These are phyloP conservation scores for Balearica regulorum DNA, from an alignment of 2,797 vertebrate species.

Conservation along the genomic window DNA sequence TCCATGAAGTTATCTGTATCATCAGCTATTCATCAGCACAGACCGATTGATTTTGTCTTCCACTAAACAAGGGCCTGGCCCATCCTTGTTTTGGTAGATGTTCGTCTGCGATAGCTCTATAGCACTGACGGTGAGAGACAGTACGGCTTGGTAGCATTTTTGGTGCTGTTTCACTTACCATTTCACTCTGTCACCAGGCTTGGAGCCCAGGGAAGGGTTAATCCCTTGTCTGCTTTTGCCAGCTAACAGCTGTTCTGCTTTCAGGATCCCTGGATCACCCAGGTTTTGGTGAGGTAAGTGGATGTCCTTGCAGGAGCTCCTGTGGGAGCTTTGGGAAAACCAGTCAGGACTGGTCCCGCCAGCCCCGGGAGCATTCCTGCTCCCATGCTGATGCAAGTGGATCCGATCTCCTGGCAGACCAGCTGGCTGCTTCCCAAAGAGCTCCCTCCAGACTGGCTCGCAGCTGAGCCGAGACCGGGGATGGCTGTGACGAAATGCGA, in stretches of 20 bases:
- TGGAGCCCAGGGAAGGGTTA: background rate
- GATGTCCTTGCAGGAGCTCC: constrained; percentile 31
- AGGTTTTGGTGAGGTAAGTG: constrained; percentile 9
- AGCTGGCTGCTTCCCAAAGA: constrained; percentile 9
- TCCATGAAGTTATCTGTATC: constrained; percentile 30
- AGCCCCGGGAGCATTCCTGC: constrained; percentile 39
- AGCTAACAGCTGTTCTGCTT: constrained; percentile 2
- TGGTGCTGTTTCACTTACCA: background rate
- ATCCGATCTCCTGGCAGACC: constrained; percentile 20
- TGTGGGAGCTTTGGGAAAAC: constrained; percentile 42
- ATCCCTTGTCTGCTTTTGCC: background rate
- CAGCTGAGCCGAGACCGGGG: background rate
- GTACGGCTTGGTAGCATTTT: fast-evolving
- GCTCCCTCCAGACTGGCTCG: constrained; percentile 23
- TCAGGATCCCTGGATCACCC: background rate
- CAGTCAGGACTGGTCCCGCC: background rate
- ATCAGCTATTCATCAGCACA: constrained; percentile 25
- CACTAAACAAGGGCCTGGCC: constrained; percentile 10
- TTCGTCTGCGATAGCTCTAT: background rate
- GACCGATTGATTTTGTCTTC: constrained; percentile 15
- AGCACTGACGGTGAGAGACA: background rate
- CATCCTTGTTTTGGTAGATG: constrained; percentile 32
- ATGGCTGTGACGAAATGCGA: background rate
- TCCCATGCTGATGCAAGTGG: constrained; percentile 52
- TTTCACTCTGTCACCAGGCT: background rate